Evolutionary conservation across 2,113 vertebrate species (phyloP).

Genomic region (Mobula birostris): DNA sequence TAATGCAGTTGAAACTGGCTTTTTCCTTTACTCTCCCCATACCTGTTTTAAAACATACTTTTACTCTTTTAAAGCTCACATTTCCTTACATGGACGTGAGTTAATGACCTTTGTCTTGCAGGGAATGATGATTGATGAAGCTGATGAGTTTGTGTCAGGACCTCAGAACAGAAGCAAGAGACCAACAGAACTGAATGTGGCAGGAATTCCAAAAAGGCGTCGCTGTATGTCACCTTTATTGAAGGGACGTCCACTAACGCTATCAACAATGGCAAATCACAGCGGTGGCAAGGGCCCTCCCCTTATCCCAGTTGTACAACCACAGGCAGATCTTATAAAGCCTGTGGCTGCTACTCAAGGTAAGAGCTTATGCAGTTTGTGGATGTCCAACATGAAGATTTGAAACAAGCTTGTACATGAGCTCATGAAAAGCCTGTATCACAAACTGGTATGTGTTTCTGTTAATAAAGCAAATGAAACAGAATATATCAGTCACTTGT

Average conservation of each 20-base stretch:
- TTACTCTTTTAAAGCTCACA: not conserved
- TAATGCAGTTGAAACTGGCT: not conserved
- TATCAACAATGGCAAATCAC: constrained; percentile 49
- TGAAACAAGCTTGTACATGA: not conserved
- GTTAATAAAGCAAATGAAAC: not conserved
- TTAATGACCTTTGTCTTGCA: constrained; percentile 41
- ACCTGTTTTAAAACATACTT: no score
- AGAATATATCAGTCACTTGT: not conserved
- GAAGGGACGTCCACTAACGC: constrained; percentile 49
- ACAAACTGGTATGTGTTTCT: not conserved
- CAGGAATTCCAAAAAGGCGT: constrained; percentile 60
- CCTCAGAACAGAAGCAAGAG: constrained; percentile 72
- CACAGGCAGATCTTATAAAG: constrained; percentile 57
- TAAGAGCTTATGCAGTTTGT: constrained; percentile 45
- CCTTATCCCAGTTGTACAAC: constrained; percentile 46
- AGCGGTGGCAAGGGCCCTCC: constrained; percentile 60
- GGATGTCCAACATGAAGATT: not conserved
- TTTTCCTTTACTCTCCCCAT: not conserved
- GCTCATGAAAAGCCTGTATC: not conserved
- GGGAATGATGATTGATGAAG: constrained; percentile 80
- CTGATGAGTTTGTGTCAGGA: constrained; percentile 71
- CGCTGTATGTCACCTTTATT: constrained; percentile 67
- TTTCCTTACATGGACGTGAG: not conserved
- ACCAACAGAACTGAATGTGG: constrained; percentile 64
- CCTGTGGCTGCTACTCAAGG: constrained; percentile 59